Evolutionary conservation across 2,797 vertebrate species (phyloP).

Genomic region (Botia almorhae): DNA sequence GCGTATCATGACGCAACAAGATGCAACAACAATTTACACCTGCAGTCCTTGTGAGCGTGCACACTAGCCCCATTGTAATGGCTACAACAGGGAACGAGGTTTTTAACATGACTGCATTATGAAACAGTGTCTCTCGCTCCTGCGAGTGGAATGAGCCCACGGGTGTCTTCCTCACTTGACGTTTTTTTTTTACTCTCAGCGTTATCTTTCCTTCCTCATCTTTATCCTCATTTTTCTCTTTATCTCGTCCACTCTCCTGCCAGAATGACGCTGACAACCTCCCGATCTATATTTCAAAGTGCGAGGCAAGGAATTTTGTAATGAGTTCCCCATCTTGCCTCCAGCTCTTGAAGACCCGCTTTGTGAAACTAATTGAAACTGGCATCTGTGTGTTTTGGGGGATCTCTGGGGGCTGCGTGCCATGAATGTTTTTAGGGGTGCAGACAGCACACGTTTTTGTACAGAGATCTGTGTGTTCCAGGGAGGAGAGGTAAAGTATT

Average conservation of each 20-base stretch:
- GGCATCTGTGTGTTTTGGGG: conserved; percentile 70
- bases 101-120: background rate
- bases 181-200: conserved; percentile 1
- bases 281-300: conserved; percentile 81
- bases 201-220: conserved; percentile 62
- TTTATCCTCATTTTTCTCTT: conserved; percentile 51
- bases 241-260: conserved; percentile 46
- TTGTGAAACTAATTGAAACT: conserved; percentile 83
- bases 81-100: background rate
- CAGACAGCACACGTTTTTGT: conserved; percentile 64
- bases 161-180: background rate
- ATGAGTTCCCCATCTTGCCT: conserved; percentile 79
- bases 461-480: conserved; percentile 66
- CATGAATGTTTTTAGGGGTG: conserved; percentile 64
- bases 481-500: conserved; percentile 20
- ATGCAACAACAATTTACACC: background rate
- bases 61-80: background rate
- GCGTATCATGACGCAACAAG: background rate
- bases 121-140: background rate
- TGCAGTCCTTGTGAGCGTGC: background rate
- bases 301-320: conserved; percentile 76
- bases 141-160: background rate
- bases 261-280: conserved; percentile 57
- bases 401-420: conserved; percentile 72
- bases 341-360: conserved; percentile 74